Evolutionary conservation across 2,797 vertebrate genomes (phyloP).

Genomic region (Pteropus rufus): DNA sequence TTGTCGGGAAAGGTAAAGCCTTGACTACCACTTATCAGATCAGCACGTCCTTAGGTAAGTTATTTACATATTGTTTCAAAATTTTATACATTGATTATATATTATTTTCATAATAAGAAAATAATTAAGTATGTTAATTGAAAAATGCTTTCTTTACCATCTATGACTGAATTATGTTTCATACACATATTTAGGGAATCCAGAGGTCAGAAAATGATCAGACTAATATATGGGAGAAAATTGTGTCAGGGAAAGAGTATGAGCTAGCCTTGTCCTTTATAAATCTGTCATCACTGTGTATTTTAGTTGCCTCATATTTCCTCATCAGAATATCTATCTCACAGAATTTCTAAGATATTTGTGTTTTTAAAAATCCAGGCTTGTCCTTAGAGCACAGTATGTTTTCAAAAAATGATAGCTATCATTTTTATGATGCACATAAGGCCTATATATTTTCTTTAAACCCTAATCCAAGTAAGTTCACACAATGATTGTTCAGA

Average conservation of each 20-base stretch:
- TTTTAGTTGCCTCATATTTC: neutral
- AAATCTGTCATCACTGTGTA: neutral
- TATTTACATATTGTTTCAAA: constrained; percentile 27
- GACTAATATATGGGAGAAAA: neutral
- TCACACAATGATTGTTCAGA: neutral
- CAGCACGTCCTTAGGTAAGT: neutral
- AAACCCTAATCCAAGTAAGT: constrained; percentile 33
- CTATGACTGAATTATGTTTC: neutral
- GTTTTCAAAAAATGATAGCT: constrained; percentile 29
- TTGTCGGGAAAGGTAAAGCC: neutral
- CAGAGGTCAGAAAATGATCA: constrained; percentile 44
- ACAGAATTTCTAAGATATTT: neutral
- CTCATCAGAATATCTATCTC: neutral
- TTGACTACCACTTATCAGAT: neutral
- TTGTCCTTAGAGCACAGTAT: neutral
- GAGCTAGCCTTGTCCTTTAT: neutral
- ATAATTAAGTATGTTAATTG: constrained; percentile 4
- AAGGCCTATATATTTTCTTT: constrained; percentile 1
- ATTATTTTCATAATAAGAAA: constrained; percentile 19
- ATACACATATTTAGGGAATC: neutral
- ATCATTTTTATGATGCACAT: neutral
- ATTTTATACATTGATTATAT: neutral
- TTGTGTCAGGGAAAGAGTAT: neutral
- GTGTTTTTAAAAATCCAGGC: neutral
- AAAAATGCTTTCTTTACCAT: neutral